Percentiles rank a stretch among this genome's conserved stretches.
phyloP scores from a whole-genome alignment of 2,797 vertebrate species.

The Squalus acanthias region DNA sequence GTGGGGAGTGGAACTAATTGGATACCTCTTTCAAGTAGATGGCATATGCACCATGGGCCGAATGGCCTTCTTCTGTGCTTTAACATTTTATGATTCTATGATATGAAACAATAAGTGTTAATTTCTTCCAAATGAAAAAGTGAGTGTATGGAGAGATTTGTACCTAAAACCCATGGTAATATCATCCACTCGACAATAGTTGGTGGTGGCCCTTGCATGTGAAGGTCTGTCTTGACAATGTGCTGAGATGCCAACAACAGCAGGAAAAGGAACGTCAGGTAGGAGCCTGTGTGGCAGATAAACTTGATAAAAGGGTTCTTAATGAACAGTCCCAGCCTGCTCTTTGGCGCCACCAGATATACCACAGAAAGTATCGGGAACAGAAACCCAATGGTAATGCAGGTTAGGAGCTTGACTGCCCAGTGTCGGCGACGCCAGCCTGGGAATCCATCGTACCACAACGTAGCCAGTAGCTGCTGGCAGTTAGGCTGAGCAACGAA shows the following conservation, averaged over 20 bases:
- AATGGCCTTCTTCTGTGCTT: not conserved
- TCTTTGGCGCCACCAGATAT: constrained; percentile 88
- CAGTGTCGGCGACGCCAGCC: constrained; percentile 93
- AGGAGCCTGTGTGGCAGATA: constrained; percentile 96
- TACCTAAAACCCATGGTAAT: constrained; percentile 89
- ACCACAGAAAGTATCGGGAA: constrained; percentile 86
- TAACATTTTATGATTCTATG: not conserved
- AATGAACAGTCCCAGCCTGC: constrained; percentile 87
- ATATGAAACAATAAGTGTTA: not conserved
- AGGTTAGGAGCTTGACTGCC: constrained; percentile 91
- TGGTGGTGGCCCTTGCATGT: constrained; percentile 91
- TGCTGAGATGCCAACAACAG: constrained; percentile 93
- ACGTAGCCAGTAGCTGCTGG: constrained; percentile 88
- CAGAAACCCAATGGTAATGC: constrained; percentile 89
- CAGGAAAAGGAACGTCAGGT: constrained; percentile 96
- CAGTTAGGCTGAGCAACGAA: constrained; percentile 97
- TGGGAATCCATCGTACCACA: constrained; percentile 95
- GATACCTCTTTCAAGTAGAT: not conserved
- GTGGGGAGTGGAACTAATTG: not conserved
- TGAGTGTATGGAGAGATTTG: constrained; percentile 39
- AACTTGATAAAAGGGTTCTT: constrained; percentile 99
- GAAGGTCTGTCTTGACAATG: constrained; percentile 89
- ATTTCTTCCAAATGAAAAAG: not conserved
- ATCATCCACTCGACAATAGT: constrained; percentile 98
- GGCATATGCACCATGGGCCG: not conserved